A percentile compares a stretch with the other conserved stretches of the same genome.
Evolutionary conservation across 92 coral and sea anemone genomes (phyloP).

Genomic region (Umimayanthus kanabou): DNA sequence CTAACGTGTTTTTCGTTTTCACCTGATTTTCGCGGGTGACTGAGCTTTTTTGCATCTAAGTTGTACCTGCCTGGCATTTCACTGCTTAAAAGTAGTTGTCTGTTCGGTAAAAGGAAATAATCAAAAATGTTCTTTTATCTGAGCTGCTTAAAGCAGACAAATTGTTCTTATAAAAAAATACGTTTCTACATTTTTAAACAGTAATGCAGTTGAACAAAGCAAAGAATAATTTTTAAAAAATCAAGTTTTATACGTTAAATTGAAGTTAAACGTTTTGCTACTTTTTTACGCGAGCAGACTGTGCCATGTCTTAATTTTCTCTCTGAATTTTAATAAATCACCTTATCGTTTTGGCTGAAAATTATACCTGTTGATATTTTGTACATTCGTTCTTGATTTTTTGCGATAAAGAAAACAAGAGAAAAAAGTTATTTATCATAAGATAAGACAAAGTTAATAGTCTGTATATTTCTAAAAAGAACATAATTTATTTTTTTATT

Average conservation of each 20-base stretch:
- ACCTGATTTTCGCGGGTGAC: neutral
- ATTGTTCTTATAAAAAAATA: neutral
- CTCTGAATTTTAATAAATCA: neutral
- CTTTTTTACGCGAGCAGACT: neutral
- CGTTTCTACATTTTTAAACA: neutral
- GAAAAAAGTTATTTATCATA: constrained; percentile 40
- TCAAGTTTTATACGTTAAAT: neutral
- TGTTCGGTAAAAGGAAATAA: neutral
- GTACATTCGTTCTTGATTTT: constrained; percentile 39
- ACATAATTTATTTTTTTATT: constrained; percentile 73
- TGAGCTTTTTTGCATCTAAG: neutral
- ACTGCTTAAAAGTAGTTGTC: neutral
- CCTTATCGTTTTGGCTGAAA: neutral
- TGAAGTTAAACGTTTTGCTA: too few relatives aligned
- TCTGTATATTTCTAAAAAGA: constrained; percentile 44
- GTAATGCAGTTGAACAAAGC: neutral
- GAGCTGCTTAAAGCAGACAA: constrained; percentile 20
- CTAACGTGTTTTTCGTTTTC: neutral
- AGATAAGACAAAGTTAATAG: constrained; percentile 33
- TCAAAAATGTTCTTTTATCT: neutral
- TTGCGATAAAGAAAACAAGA: neutral
- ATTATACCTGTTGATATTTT: neutral
- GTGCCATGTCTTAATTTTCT: too few relatives aligned
- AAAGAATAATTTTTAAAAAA: too few relatives aligned
- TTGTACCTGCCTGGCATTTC: neutral